These are phyloP conservation scores for Podargus strigoides DNA, from an alignment of 2,797 vertebrate genomes.

Conservation along the genomic window DNA sequence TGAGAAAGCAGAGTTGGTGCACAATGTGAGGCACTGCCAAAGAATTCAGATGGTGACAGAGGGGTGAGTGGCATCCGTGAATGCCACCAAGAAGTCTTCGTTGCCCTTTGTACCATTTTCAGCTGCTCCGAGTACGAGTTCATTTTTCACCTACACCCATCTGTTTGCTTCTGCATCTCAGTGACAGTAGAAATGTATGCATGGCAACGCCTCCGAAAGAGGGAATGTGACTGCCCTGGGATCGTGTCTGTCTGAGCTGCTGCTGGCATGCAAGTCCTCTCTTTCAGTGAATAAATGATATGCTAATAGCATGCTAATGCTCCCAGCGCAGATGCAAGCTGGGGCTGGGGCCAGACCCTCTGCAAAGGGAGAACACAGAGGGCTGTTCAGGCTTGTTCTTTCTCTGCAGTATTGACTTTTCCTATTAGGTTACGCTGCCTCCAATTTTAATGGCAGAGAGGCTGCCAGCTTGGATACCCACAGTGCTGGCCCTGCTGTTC, in stretches of 20 bases:
- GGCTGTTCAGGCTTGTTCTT: neutral
- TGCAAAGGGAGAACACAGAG: neutral
- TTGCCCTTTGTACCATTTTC: neutral
- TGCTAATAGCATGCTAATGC: neutral
- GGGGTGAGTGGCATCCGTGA: neutral
- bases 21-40: accelerated
- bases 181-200: accelerated
- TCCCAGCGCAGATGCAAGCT: neutral
- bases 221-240: neutral
- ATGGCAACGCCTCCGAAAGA: accelerated
- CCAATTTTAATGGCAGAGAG: neutral
- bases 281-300: neutral
- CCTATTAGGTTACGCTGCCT: neutral
- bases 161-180: neutral
- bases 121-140: neutral
- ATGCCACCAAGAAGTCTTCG: neutral
- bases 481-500: neutral
- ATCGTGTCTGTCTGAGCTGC: accelerated
- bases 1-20: accelerated
- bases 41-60: accelerated
- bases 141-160: neutral
- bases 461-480: neutral
- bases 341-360: neutral
- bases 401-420: neutral
- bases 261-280: neutral